Base-by-base conservation (phyloP, 1,140 invertebrate genomes). In the Aricia agestis region DNA sequence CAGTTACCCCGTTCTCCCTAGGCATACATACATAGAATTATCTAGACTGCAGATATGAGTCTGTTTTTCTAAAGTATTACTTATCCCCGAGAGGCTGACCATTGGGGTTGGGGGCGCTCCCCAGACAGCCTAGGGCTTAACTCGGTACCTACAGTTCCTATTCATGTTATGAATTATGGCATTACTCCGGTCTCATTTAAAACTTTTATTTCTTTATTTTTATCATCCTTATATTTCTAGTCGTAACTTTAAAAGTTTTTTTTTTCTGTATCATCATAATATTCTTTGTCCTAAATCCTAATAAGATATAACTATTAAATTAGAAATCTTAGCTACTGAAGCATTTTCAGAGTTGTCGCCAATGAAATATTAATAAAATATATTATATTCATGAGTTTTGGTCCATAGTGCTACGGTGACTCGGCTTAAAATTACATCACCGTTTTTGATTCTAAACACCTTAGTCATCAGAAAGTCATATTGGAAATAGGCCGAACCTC, bases 51-150 rank as follows among this genome's bases (percentile, higher is more conserved):
- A 45, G 7, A 45, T 32, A 32, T 32, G 32, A 32, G 32, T 32
- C 36, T 36, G 2, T 36, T 36, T 5, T 36, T 36, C 36, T 36
- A 36, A 36, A 1, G 36, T 36, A 52, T 52, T 52, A n/a, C n/a
- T n/a, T n/a, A 52, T 52, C 45, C 45, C 17, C 58, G 59, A 25
- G 59, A 11, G 59, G 17, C 18, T 63, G 59, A 63, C 59, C 59
- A 63, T 11, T 19, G 18, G 59, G 59, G 59, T 25, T 18, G 59
- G 17, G 10, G 18, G 1, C 19, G 59, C 59, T 63, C 59, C 59
- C 59, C 59, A 63, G 59, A 19, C 59, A 10, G 59, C 59, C 59
- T 19, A 63, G 59, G 59, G 59, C 59, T 19, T 63, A 63, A 6
- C 45, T 52, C 13, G 13, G 45, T 52, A 52, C 45, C 45, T 52